These are phyloP conservation scores for Lineus longissimus DNA, from an alignment of 1,140 invertebrate genomes.

Conservation along the genomic window DNA sequence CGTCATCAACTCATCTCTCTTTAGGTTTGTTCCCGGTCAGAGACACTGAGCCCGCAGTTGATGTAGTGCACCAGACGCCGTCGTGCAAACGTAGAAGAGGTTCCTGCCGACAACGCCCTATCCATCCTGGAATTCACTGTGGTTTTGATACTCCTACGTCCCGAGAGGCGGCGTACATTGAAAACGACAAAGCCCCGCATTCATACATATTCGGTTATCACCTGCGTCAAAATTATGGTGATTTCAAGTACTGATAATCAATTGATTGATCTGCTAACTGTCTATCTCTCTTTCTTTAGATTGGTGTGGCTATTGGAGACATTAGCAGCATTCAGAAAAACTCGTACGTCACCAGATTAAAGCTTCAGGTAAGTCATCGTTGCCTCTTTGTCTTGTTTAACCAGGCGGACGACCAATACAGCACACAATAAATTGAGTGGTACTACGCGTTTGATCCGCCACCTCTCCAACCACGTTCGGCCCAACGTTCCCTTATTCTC, in stretches of 20 bases:
- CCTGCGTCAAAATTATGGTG: too few relatives aligned
- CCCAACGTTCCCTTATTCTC: too few relatives aligned
- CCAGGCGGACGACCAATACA: too few relatives aligned
- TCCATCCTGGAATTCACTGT: neutral
- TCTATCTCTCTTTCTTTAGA: slow-evolving; percentile 23
- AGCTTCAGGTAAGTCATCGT: slow-evolving; percentile 28
- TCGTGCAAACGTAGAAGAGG: neutral
- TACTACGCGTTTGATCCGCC: neutral
- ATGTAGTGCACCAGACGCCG: neutral
- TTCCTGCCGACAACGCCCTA: neutral
- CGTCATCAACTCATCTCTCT: neutral
- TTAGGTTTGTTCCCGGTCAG: neutral
- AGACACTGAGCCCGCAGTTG: neutral
- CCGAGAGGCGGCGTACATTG: too few relatives aligned
- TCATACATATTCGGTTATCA: too few relatives aligned
- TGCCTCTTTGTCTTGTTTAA: neutral
- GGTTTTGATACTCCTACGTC: too few relatives aligned
- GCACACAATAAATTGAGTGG: too few relatives aligned
- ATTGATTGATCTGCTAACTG: too few relatives aligned
- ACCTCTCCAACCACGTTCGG: too few relatives aligned
- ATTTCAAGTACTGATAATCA: too few relatives aligned
- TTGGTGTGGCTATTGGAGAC: slow-evolving; percentile 43
- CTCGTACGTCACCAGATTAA: slow-evolving; percentile 34
- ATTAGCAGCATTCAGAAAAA: slow-evolving; percentile 39
- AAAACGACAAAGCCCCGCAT: too few relatives aligned